Evolutionary conservation across 2,888 invertebrate species (phyloP).

Genomic region (Acanthococcus lagerstroemiae): DNA sequence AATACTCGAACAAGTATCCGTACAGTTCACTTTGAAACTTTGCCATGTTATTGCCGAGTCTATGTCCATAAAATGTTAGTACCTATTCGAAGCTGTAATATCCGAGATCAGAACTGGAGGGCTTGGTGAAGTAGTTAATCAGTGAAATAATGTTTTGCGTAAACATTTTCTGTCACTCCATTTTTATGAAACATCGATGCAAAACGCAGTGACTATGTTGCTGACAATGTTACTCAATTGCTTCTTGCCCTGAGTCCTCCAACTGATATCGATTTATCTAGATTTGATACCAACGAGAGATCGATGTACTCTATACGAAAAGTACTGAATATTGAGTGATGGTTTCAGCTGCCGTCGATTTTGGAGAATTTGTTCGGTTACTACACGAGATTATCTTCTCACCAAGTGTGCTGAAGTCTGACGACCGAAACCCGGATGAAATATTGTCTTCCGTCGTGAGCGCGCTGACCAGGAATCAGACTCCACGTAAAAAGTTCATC

Average conservation of each 20-base stretch:
- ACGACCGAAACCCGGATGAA: conserved; percentile 18
- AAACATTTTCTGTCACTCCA: no score
- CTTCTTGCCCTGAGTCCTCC: no score
- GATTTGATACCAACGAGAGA: background rate
- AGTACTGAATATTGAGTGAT: background rate
- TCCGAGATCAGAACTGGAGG: no score
- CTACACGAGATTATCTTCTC: conserved; percentile 20
- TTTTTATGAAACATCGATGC: no score
- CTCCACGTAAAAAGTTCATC: conserved; percentile 11
- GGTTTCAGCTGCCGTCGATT: conserved; percentile 8
- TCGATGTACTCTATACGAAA: background rate
- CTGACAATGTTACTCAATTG: no score
- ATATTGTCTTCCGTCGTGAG: conserved; percentile 14
- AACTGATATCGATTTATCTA: no score
- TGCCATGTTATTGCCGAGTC: conserved; percentile 13
- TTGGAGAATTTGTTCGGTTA: conserved; percentile 22
- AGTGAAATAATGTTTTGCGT: no score
- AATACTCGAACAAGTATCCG: conserved; percentile 9
- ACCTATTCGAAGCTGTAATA: no score
- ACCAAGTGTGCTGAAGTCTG: conserved; percentile 20
- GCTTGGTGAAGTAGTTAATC: no score
- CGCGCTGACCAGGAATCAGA: conserved; percentile 1
- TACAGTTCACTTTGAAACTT: conserved; percentile 16
- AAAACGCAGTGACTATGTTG: no score
- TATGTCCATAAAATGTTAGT: conserved; percentile 9